Evolutionary conservation across 2,888 invertebrate species (phyloP), one percentile per base, ranked within the genome.

Genomic region (Ectobius pallidus): DNA sequence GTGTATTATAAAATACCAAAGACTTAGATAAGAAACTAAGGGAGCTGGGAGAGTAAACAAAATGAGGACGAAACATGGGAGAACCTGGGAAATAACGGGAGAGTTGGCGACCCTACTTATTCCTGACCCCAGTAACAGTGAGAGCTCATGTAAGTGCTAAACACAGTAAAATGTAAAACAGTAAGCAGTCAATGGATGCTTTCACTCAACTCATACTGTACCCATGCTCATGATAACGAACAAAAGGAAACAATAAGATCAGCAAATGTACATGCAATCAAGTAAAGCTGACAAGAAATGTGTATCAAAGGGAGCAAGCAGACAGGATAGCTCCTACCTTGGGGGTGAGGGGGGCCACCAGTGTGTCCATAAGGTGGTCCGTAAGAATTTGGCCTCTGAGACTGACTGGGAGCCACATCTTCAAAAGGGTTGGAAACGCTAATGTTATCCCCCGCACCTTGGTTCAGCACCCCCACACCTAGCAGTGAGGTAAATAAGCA

Each of bases 341-440:
- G 75, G 75, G 76, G 83, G 81, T 83, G 83, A 75, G 84, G 82
- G 80, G 83, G 81, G 78, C 79, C 82, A 78, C 84, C 82, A 77
- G 80, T 81, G 78, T 83, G 80, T 77, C 83, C 83, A 79, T 83
- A 84, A 75, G 83, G 82, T 79, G 83, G 83, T 77, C 83, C 83
- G 76, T 82, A 83, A 78, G 82, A 80, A 78, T 82, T 80, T 81
- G 81, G 79, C 75, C 84, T 84, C 85, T 85, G 86, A 76, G 86
- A 78, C 82, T 82, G 73, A 82, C 82, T 83, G 67, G 89, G 88
- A 82, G 89, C 89, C 77, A 87, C 87, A 87, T 93, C 93, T 86
- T 93, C 93, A 87, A 93, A 93, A 79, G 93, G 93, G 87, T 93
- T 93, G 84, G 92, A 92, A 84, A 92, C 92, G 88, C 88, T 92